These are phyloP conservation scores for Paralvinella palmiformis DNA, from an alignment of 1,140 invertebrate species.

Conservation along the genomic window DNA sequence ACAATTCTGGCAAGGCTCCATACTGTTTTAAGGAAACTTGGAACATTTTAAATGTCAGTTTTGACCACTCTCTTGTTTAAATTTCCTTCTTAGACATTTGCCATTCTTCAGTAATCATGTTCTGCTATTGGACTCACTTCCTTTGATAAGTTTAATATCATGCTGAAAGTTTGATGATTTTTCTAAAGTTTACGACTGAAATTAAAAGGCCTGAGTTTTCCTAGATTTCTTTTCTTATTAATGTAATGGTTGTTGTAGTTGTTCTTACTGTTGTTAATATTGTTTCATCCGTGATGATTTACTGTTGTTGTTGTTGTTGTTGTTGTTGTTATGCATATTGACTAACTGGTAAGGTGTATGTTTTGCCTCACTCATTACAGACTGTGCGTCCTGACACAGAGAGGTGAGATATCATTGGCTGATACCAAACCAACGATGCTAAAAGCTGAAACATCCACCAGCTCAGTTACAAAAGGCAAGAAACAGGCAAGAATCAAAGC, in stretches of 20 bases:
- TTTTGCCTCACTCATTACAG: slow-evolving; percentile 22
- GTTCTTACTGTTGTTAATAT: no score
- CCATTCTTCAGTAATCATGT: background rate
- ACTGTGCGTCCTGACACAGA: slow-evolving; percentile 33
- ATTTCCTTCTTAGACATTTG: background rate
- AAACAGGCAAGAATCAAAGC: slow-evolving; percentile 26
- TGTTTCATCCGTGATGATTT: no score
- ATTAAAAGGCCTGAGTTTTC: no score
- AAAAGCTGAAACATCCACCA: slow-evolving; percentile 13
- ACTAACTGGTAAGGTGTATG: background rate
- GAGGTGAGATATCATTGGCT: slow-evolving; percentile 36
- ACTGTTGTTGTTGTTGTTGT: background rate
- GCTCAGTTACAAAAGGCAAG: background rate
- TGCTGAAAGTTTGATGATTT: no score
- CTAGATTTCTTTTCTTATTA: no score
- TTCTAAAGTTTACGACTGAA: no score
- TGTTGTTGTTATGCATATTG: background rate
- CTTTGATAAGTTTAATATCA: no score
- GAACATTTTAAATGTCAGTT: no score
- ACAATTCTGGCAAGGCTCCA: no score
- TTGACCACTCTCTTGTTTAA: no score
- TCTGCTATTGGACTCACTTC: background rate
- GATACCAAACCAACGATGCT: slow-evolving; percentile 24
- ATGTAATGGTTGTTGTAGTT: no score
- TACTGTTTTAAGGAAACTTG: no score